These are phyloP conservation scores for Abscondita cerata DNA, from an alignment of 2,888 invertebrate genomes.

Conservation along the genomic window DNA sequence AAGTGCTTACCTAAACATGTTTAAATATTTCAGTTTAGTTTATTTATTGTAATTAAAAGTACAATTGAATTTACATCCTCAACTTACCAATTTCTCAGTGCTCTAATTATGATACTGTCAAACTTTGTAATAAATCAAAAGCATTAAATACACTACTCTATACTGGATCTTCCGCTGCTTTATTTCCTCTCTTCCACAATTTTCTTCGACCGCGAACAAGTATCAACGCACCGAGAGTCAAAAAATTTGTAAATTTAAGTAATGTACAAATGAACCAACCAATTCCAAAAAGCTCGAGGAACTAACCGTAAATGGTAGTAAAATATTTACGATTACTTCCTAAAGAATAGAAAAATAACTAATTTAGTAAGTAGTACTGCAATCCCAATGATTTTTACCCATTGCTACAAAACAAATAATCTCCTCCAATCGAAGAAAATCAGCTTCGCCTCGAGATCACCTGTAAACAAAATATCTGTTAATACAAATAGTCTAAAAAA, in stretches of 20 bases:
- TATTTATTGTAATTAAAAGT: conserved; percentile 35
- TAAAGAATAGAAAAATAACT: too few species aligned
- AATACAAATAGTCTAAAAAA: conserved; percentile 51
- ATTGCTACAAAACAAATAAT: conserved; percentile 3
- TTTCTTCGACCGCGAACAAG: conserved; percentile 12
- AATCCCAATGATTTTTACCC: conserved; percentile 1
- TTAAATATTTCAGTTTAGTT: conserved; percentile 32
- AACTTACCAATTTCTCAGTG: conserved; percentile 35
- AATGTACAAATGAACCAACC: background rate
- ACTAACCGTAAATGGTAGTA: too few species aligned
- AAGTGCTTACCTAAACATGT: conserved; percentile 35
- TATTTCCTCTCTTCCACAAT: conserved; percentile 8
- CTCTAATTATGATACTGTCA: conserved; percentile 13
- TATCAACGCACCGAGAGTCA: too few species aligned
- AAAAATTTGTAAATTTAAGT: too few species aligned
- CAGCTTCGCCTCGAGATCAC: background rate
- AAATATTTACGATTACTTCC: too few species aligned
- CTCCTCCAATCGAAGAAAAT: background rate
- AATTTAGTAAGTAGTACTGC: background rate
- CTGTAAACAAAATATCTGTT: conserved; percentile 27
- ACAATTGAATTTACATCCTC: conserved; percentile 35
- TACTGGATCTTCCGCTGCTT: conserved; percentile 11
- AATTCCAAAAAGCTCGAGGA: background rate
- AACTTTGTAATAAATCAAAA: conserved; percentile 19
- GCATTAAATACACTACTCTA: conserved; percentile 14